A percentile compares a stretch with the other conserved stretches of the same genome.
Conservation (phyloP, 2,113 vertebrate genomes). For the Ctenomys sociabilis region DNA sequence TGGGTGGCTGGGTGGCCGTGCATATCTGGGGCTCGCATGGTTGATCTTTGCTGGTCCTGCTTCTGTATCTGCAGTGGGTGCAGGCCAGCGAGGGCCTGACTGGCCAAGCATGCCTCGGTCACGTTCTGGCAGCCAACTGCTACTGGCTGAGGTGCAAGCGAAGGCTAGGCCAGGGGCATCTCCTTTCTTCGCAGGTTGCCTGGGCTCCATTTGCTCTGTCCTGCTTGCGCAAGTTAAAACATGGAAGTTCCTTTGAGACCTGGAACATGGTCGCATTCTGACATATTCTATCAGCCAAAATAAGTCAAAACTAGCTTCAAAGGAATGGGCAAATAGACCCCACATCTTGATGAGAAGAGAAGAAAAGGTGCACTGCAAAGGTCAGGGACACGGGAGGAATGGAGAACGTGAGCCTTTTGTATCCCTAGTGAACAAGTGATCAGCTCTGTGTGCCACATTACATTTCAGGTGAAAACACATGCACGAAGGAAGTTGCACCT, state of each 20-base stretch:
- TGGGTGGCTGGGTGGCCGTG: neutral
- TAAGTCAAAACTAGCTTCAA: neutral
- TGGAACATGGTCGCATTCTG: neutral
- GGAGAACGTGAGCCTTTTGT: neutral
- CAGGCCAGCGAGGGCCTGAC: accelerated
- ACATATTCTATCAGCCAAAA: neutral
- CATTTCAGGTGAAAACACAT: neutral
- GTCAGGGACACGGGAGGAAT: neutral
- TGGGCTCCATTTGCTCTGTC: neutral
- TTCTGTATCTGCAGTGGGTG: neutral
- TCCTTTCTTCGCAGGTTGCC: neutral
- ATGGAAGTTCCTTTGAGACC: neutral
- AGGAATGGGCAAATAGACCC: neutral
- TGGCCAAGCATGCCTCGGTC: neutral
- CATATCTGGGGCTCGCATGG: neutral
- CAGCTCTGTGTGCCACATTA: neutral
- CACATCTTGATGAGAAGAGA: neutral
- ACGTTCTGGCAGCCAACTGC: neutral
- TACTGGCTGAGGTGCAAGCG: neutral
- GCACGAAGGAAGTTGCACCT: neutral
- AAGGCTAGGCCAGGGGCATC: neutral
- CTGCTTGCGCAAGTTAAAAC: neutral
- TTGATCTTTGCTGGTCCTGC: neutral
- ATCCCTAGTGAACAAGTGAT: neutral
- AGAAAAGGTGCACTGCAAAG: neutral